A percentile compares a stretch with the other conserved stretches of the same genome.
These are phyloP conservation scores for Ditula angustiorana DNA, from an alignment of 2,888 invertebrate species.

Conservation along the genomic window DNA sequence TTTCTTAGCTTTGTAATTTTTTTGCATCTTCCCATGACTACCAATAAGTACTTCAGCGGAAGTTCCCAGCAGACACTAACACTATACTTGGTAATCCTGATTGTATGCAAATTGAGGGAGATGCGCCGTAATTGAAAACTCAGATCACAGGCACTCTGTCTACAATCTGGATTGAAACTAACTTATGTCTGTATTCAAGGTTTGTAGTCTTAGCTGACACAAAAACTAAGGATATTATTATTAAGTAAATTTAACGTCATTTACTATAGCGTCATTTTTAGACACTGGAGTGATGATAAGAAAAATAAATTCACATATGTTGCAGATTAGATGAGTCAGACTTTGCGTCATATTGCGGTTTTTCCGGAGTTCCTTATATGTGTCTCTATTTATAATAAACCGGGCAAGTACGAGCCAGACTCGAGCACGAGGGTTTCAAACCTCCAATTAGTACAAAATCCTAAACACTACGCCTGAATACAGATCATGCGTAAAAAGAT, in stretches of 20 bases:
- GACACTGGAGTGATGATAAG: no score
- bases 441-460: no score
- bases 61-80: constrained; percentile 29
- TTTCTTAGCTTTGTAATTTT: background rate
- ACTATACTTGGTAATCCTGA: constrained; percentile 29
- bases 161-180: constrained; percentile 20
- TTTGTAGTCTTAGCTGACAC: background rate
- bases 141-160: constrained; percentile 34
- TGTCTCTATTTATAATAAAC: background rate
- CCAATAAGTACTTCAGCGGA: background rate
- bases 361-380: background rate
- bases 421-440: no score
- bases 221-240: background rate
- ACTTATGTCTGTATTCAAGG: background rate
- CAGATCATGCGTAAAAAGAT: no score
- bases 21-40: constrained; percentile 6
- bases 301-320: no score
- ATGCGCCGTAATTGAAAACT: constrained; percentile 32
- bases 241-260: no score
- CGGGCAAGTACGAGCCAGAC: no score
- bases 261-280: no score
- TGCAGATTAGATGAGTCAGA: background rate
- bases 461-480: no score
- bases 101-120: constrained; percentile 37
- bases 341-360: background rate